Evolutionary conservation across 1,140 invertebrate genomes (phyloP).

Genomic region (Procambarus virginalis): DNA sequence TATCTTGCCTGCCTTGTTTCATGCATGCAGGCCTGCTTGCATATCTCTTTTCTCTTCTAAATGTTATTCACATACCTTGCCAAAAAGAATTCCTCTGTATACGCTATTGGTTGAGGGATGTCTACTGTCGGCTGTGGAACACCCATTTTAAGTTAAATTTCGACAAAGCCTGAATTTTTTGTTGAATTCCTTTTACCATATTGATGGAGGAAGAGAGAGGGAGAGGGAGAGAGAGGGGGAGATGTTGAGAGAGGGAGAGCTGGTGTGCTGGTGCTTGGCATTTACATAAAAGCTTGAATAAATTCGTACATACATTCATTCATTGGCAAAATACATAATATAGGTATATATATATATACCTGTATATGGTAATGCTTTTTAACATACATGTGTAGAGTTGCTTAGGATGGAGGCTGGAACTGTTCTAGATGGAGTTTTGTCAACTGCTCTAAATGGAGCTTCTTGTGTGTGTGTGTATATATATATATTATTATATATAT

Average conservation of each 20-base stretch:
- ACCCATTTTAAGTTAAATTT: not conserved
- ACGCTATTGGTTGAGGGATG: not conserved
- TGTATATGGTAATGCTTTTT: too few species aligned
- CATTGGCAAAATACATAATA: too few species aligned
- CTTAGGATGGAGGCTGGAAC: too few species aligned
- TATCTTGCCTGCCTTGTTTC: not conserved
- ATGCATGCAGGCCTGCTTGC: not conserved
- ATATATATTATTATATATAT: too few species aligned
- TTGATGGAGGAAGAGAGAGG: not conserved
- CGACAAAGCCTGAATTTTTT: not conserved
- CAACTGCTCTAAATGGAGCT: too few species aligned
- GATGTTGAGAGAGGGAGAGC: not conserved
- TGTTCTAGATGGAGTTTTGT: too few species aligned
- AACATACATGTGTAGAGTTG: too few species aligned
- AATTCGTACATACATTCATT: too few species aligned
- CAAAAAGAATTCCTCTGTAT: slow-evolving; percentile 4
- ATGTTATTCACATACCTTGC: slow-evolving; percentile 2
- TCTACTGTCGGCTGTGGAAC: not conserved
- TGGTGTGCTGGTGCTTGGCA: not conserved
- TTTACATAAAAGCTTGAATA: too few species aligned
- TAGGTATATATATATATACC: too few species aligned
- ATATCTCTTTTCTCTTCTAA: not conserved
- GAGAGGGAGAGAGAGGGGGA: not conserved
- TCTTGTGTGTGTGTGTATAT: too few species aligned
- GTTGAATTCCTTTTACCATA: not conserved